Percentiles rank a stretch among this genome's conserved stretches.
Conservation (phyloP, 2,888 invertebrate genomes). For the Ptychoptera contaminata region DNA sequence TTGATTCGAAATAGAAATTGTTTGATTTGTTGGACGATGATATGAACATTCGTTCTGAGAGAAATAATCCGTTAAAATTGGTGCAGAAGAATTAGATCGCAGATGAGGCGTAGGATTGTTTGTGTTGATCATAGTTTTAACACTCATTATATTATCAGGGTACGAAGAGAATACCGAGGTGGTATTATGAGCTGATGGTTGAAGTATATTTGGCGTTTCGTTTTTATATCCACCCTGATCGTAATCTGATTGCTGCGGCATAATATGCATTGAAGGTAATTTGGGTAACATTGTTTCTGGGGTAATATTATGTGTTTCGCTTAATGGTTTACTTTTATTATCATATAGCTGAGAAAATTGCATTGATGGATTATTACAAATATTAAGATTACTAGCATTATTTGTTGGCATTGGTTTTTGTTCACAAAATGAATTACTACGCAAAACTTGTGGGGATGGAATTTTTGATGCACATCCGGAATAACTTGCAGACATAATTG, state of each 20-base stretch:
- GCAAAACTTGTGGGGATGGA: no score
- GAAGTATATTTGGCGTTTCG: no score
- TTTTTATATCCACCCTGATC: not conserved
- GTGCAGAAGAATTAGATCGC: not conserved
- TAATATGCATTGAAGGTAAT: not conserved
- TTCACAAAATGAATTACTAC: no score
- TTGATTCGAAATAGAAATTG: constrained; percentile 1
- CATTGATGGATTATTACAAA: not conserved
- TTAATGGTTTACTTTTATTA: no score
- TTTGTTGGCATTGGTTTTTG: not conserved
- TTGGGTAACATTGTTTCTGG: not conserved
- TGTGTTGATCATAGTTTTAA: no score
- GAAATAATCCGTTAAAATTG: not conserved
- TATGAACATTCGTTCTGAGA: not conserved
- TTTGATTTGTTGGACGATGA: not conserved
- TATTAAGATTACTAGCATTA: not conserved
- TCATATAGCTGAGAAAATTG: not conserved
- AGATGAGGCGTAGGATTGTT: not conserved
- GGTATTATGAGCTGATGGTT: no score
- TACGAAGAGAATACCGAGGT: not conserved
- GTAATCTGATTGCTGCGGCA: not conserved
- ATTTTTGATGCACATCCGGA: no score
- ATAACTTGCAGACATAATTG: no score
- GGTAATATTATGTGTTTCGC: not conserved
- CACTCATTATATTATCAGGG: not conserved